Percentiles rank a stretch among this genome's conserved stretches.
Evolutionary conservation across 1,140 invertebrate genomes (phyloP).

Genomic region (Eciton burchellii): DNA sequence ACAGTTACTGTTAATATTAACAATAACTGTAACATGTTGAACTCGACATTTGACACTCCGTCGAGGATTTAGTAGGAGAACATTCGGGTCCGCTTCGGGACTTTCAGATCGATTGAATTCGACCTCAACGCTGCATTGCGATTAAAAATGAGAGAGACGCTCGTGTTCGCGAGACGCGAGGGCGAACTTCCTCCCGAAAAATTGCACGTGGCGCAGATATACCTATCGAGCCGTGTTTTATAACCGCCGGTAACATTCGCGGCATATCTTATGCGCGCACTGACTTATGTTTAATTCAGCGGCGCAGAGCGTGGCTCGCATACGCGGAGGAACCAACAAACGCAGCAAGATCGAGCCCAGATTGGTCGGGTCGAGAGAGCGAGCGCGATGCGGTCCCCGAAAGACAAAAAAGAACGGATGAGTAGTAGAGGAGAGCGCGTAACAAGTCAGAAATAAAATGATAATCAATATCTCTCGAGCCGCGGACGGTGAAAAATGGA

Average conservation of each 20-base stretch:
- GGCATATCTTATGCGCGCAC: conserved; percentile 77
- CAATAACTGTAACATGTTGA: neutral
- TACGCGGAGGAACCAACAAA: conserved; percentile 67
- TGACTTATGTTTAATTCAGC: conserved; percentile 81
- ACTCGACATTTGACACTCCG: neutral
- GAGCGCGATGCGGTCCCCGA: conserved; percentile 58
- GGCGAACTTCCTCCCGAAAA: conserved; percentile 1
- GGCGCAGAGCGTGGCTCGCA: conserved; percentile 72
- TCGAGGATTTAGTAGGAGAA: neutral
- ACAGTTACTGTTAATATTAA: neutral
- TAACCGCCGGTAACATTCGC: conserved; percentile 73
- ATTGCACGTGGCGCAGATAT: conserved; percentile 61
- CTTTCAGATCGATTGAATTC: neutral
- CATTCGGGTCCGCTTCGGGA: neutral
- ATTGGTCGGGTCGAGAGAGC: conserved; percentile 68
- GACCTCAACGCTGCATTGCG: too few relatives aligned
- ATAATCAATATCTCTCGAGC: neutral
- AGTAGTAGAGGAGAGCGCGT: conserved; percentile 8
- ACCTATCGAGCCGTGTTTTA: conserved; percentile 66
- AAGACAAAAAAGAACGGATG: conserved; percentile 39
- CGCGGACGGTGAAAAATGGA: neutral
- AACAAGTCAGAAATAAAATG: conserved; percentile 32
- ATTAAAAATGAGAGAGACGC: neutral
- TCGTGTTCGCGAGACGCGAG: conserved; percentile 12
- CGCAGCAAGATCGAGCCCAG: conserved; percentile 73